Base-by-base conservation (phyloP, 2,888 invertebrate genomes). In the Merodon equestris region DNA sequence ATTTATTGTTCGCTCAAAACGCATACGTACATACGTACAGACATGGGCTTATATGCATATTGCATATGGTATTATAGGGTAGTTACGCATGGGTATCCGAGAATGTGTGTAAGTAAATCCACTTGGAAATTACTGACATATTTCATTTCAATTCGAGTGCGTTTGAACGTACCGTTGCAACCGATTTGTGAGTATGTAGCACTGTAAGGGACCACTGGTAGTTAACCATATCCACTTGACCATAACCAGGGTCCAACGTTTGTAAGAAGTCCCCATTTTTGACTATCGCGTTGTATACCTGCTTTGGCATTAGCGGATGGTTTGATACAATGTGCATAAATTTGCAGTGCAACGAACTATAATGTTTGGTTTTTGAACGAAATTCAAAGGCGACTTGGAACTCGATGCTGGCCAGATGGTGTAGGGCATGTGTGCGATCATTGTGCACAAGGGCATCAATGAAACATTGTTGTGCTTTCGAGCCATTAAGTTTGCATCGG, bases 241-340 rank as follows among this genome's bases (percentile, higher is more conserved):
- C 9, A 45, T 0, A 15, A 9, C 17, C 18, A 51, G 44, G 45
- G n/a, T 4, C 27, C 27, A 4, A 7, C 27, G 27, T 27, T 2
- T 7, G 27, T 2, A 27, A 2, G 34, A 47, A 13, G 13, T n/a
- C 17, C 38, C 36, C 17, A 18, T 34, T 38, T 60, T 60, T 48
- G 48, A 47, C 42, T 50, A 50, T 61, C 38, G 14, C 40, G 48
- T 17, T 14, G 38, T 40, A 27, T 40, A n/a, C n/a, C 13, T 18
- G 14, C 19, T 60, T 38, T 38, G 18, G 19, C 18, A 60, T 60
- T 50, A 38, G n/a, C 40, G 40, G 19, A 51, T 63, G 42, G 51
- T 63, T 63, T 48, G 48, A 50, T 50, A 14, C 38, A 60, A 60
- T 7, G 48, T 42, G 50, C 27, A 44, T 60, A 60, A 60, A 60